phyloP scores from a whole-genome alignment of 2,888 invertebrate species.

The Lasioglossum marginatum region DNA sequence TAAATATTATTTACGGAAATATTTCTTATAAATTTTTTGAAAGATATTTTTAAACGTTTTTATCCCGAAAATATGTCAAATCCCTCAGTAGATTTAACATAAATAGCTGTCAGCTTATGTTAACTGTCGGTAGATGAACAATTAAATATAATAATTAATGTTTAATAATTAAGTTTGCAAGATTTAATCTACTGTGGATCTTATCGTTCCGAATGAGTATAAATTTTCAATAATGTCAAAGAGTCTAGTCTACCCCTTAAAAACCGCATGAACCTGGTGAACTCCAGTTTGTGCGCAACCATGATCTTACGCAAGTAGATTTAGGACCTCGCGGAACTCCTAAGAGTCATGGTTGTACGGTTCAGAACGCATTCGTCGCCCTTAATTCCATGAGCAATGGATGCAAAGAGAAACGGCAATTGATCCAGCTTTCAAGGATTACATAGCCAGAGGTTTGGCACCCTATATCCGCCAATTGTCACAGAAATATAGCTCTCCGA shows the following conservation, averaged over 20 bases:
- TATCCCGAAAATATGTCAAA: too few relatives aligned
- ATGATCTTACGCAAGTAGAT: constrained; percentile 2
- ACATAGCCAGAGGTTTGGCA: background rate
- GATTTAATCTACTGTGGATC: too few relatives aligned
- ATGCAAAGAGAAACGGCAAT: background rate
- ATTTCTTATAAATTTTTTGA: background rate
- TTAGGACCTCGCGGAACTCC: background rate
- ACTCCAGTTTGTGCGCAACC: background rate
- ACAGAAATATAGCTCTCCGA: constrained; percentile 3
- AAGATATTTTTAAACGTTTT: background rate
- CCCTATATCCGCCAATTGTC: constrained; percentile 9
- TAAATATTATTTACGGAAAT: background rate
- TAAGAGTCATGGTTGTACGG: background rate
- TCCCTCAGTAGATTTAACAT: too few relatives aligned
- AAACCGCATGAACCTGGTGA: background rate
- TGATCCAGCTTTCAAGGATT: constrained; percentile 5
- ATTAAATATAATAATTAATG: too few relatives aligned
- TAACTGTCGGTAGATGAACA: too few relatives aligned
- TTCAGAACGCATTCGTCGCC: background rate
- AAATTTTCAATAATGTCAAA: too few relatives aligned
- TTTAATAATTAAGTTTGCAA: too few relatives aligned
- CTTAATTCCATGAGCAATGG: constrained; percentile 17
- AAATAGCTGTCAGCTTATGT: too few relatives aligned
- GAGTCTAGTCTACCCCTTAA: background rate
- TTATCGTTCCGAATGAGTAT: too few relatives aligned